Percentiles rank a stretch among this genome's conserved stretches.
These are phyloP conservation scores for Circaetus gallicus DNA, from an alignment of 2,113 vertebrate species.

Conservation along the genomic window DNA sequence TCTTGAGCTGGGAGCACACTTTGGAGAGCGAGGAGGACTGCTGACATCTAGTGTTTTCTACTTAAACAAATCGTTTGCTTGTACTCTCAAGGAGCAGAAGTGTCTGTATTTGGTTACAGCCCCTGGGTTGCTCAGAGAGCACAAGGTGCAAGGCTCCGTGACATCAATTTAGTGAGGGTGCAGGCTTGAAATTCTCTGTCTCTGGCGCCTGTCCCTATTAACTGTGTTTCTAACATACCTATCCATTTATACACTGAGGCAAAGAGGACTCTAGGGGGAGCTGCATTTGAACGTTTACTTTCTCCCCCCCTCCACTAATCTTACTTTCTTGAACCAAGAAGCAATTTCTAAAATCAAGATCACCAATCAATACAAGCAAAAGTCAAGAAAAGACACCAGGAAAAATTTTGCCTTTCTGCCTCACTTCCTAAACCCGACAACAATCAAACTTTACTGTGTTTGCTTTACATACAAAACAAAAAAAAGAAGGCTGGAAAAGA, in stretches of 20 bases:
- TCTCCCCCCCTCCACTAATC: accelerated
- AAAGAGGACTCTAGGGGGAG: not conserved
- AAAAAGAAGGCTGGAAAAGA: not conserved
- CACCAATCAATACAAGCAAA: not conserved
- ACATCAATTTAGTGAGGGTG: not conserved
- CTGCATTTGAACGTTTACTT: not conserved
- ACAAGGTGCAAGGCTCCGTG: accelerated
- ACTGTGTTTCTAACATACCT: not conserved
- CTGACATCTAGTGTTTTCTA: slow-evolving; percentile 29
- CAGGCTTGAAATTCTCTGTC: not conserved
- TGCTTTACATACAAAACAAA: not conserved
- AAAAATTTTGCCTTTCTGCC: not conserved
- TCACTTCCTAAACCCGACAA: not conserved
- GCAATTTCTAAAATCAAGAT: not conserved
- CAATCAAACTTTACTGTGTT: not conserved
- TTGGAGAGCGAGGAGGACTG: not conserved
- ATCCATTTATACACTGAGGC: accelerated
- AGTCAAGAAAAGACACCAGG: not conserved
- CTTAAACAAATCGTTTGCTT: not conserved
- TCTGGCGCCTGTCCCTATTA: not conserved
- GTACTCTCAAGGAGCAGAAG: not conserved
- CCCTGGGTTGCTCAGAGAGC: not conserved
- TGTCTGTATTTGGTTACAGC: not conserved
- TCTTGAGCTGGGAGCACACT: not conserved
- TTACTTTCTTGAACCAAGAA: not conserved